These are phyloP conservation scores for Stigmatopora nigra DNA, from an alignment of 2,113 vertebrate species.

Conservation along the genomic window DNA sequence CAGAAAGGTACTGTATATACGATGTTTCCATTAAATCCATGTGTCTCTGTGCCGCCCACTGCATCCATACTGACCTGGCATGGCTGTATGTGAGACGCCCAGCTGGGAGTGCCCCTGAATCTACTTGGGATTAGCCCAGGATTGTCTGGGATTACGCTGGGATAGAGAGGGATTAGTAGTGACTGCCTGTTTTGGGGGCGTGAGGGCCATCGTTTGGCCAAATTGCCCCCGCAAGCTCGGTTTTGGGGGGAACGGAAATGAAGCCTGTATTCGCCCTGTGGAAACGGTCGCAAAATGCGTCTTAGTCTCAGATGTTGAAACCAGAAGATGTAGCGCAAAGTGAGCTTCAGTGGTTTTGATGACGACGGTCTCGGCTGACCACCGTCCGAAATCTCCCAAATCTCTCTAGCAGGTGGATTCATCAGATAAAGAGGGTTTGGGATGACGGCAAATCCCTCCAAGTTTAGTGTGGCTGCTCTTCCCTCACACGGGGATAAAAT, in stretches of 20 bases:
- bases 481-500: conserved; percentile 54
- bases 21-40: conserved; percentile 49
- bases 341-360: conserved; percentile 24
- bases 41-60: conserved; percentile 39
- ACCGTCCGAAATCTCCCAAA: conserved; percentile 61
- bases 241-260: conserved; percentile 35
- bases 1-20: conserved; percentile 23
- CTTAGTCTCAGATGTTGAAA: conserved; percentile 42
- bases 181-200: conserved; percentile 73
- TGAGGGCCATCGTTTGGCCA: conserved; percentile 62
- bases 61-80: conserved; percentile 55
- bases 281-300: conserved; percentile 52
- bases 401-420: conserved; percentile 70
- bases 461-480: conserved; percentile 60
- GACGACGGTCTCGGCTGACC: conserved; percentile 39
- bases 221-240: conserved; percentile 67
- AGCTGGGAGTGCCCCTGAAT: conserved; percentile 72
- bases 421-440: conserved; percentile 70
- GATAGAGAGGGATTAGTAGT: conserved; percentile 70
- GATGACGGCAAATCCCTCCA: conserved; percentile 65
- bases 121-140: conserved; percentile 72
- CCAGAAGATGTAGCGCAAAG: conserved; percentile 30
- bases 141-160: conserved; percentile 73
- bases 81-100: conserved; percentile 65
- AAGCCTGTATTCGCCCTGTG: conserved; percentile 44